A percentile compares a stretch with the other conserved stretches of the same genome.
Evolutionary conservation across 2,113 vertebrate species (phyloP).

Genomic region (Trematocara variabile): DNA sequence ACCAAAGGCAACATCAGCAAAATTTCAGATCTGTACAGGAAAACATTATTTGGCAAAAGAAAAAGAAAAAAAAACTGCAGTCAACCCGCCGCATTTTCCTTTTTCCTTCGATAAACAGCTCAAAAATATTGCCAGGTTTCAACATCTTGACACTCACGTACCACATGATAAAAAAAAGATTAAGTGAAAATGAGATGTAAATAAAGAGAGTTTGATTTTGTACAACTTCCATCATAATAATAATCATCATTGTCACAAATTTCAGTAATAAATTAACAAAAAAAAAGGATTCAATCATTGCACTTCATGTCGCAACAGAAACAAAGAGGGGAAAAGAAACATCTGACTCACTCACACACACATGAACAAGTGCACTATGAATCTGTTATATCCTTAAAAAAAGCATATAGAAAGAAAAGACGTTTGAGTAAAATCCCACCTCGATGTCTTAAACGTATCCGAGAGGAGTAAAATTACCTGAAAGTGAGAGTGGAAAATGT

Average conservation of each 20-base stretch:
- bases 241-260: background rate
- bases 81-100: background rate
- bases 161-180: slow-evolving; percentile 49
- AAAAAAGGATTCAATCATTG: slow-evolving; percentile 46
- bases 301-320: slow-evolving; percentile 60
- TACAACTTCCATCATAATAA: slow-evolving; percentile 22
- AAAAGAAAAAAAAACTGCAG: slow-evolving; percentile 25
- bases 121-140: slow-evolving; percentile 72
- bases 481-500: slow-evolving; percentile 65
- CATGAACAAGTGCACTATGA: slow-evolving; percentile 64
- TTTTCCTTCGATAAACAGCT: slow-evolving; percentile 52
- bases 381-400: slow-evolving; percentile 20
- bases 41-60: slow-evolving; percentile 33
- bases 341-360: slow-evolving; percentile 24
- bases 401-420: slow-evolving; percentile 38
- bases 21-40: slow-evolving; percentile 57
- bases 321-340: slow-evolving; percentile 10
- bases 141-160: slow-evolving; percentile 38
- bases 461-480: slow-evolving; percentile 70
- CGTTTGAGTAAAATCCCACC: slow-evolving; percentile 15
- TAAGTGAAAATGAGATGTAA: slow-evolving; percentile 40
- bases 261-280: background rate
- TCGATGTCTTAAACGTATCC: background rate
- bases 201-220: slow-evolving; percentile 39
- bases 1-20: slow-evolving; percentile 73